Base-by-base conservation (phyloP, 2,113 vertebrate species). In the Phrynosoma platyrhinos region DNA sequence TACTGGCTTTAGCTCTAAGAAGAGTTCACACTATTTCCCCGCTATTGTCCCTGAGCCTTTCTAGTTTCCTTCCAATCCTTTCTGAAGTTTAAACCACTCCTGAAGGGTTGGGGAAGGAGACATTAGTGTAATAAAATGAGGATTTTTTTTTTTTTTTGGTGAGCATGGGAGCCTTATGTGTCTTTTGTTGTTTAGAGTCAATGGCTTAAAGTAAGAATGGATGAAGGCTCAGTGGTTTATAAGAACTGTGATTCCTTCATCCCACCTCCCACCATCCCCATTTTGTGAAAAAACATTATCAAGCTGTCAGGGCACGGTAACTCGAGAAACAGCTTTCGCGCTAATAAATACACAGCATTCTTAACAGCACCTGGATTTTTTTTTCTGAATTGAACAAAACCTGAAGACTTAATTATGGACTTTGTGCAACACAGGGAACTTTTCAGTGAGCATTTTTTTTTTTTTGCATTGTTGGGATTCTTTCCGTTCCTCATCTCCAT, bases 351-450 rank as follows among this genome's bases (percentile, higher is more conserved):
- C 52, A 42, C 62, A 13, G 23, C 68, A 68, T 82, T 82, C 42
- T 82, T 82, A 47, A 64, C 62, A 47, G 62, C 40, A 16, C 21
- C 64, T 69, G 64, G 12, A 30, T 68, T 82, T 62, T 58, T 14
- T 62, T 82, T 36, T 42, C 32, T 40, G 79, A 82, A 66, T 64
- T 42, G 32, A 82, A 82, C 79, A 82, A 82, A 47, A 27, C 62
- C 25, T 30, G 23, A 82, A 69, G 36, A 68, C 64, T 82, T 82
- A 66, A 82, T 82, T 82, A 82, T 16, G 66, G 81, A 82, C 66
- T 68, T 66, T 68, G 64, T 40, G 81, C 40, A 42, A 12, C 32
- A 66, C 20, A 25, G 58, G 55, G 9, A 21, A 64, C 21, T n/a
- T 64, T 71, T 3, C 5, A 3, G 5, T 14, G 4, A 16, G 58